These are phyloP conservation scores for Amblyteles armatorius DNA, from an alignment of 2,888 invertebrate genomes.

Conservation along the genomic window DNA sequence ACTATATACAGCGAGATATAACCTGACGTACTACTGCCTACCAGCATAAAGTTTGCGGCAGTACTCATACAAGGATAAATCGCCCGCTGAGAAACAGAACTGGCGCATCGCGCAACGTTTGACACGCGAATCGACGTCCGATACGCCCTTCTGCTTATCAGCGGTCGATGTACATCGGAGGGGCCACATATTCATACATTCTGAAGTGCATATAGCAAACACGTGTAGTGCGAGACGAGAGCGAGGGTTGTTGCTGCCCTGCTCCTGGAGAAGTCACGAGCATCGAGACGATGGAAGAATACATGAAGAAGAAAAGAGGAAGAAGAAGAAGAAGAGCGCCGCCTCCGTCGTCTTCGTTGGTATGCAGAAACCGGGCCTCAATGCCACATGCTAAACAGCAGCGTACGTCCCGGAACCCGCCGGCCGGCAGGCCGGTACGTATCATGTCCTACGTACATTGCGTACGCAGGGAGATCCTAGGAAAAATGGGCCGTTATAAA, in stretches of 20 bases:
- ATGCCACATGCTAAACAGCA: slow-evolving; percentile 72
- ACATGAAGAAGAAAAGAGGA: slow-evolving; percentile 17
- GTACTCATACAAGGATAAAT: slow-evolving; percentile 53
- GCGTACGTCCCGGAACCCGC: slow-evolving; percentile 56
- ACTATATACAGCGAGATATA: slow-evolving; percentile 48
- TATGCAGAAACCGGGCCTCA: slow-evolving; percentile 68
- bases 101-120: neutral
- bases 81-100: neutral
- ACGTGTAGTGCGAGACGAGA: slow-evolving; percentile 48
- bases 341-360: slow-evolving; percentile 60
- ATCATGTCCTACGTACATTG: neutral
- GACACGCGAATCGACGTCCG: neutral
- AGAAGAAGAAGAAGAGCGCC: slow-evolving; percentile 10
- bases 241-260: slow-evolving; percentile 42
- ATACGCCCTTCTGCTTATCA: neutral
- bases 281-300: slow-evolving; percentile 28
- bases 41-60: slow-evolving; percentile 60
- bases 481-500: neutral
- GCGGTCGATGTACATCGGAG: neutral
- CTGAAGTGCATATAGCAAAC: slow-evolving; percentile 42
- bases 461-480: neutral
- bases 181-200: neutral
- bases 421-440: slow-evolving; percentile 50
- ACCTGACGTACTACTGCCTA: slow-evolving; percentile 59
- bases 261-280: slow-evolving; percentile 62